Conservation (phyloP, 1,140 invertebrate genomes). For the Zaprionus capensis region DNA sequence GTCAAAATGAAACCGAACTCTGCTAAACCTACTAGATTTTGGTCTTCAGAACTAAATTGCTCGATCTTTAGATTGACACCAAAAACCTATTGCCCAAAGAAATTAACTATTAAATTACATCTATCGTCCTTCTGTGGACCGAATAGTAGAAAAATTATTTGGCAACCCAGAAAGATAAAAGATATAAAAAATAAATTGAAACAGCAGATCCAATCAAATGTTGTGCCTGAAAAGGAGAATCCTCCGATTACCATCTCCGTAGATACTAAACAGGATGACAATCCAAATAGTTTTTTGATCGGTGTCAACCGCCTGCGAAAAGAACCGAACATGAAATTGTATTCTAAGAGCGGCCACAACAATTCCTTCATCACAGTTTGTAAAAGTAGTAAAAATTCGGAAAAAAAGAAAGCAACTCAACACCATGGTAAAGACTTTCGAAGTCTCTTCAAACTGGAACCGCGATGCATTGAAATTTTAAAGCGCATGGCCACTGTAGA, state of each 20-base stretch:
- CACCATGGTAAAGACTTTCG: background rate
- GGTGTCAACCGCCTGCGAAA: background rate
- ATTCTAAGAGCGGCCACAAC: background rate
- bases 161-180: background rate
- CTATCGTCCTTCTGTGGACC: background rate
- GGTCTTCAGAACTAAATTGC: background rate
- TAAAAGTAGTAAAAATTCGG: background rate
- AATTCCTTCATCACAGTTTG: background rate
- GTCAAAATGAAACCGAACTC: background rate
- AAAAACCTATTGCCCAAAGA: background rate
- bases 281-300: background rate
- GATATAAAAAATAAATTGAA: background rate
- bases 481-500: background rate
- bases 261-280: background rate
- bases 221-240: background rate
- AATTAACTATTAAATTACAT: background rate
- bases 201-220: background rate
- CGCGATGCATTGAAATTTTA: background rate
- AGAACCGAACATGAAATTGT: background rate
- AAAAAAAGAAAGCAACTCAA: background rate
- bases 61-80: background rate
- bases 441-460: background rate
- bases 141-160: background rate
- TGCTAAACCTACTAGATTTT: background rate
- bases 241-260: background rate